Base-by-base conservation (phyloP, 1,140 invertebrate species). In the Saccostrea echinata region DNA sequence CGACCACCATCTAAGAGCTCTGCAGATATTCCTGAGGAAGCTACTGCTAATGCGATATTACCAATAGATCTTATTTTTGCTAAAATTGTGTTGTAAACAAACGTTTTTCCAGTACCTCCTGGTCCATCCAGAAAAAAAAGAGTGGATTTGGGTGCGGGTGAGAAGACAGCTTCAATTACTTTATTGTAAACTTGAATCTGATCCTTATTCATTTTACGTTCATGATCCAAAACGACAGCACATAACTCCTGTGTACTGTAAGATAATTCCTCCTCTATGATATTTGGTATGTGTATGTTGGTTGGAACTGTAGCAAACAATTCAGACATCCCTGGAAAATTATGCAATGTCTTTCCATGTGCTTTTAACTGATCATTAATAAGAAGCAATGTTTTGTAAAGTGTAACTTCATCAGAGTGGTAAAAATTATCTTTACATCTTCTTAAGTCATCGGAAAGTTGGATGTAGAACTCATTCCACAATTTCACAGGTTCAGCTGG, bases 101-200 rank as follows among this genome's bases (percentile, higher is more conserved):
- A 92, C 3, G 91, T 92, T 86, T 92, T 92, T 27, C 91, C 91
- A 24, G 90, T 87, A 55, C 90, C 89, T 71, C 95, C 94, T 84
- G 95, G 94, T 53, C 95, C 94, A 94, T 96, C 94, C 53, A 95
- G 84, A 88, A 95, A 95, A 84, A 92, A 84, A 53, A 84, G 24
- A 13, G 35, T 84, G 55, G 55, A 12, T 57, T 57, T 57, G 55
- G 55, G 55, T 57, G 55, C 21, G 55, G 55, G 55, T 57, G 55
- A 57, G 21, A 57, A 57, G 21, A 57, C 55, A 57, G 55, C 55
- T 57, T 57, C 55, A 57, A 57, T 57, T 57, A 57, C 55, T 57
- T 12, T 57, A 57, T 57, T 57, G 55, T 57, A 57, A 57, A 57
- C 55, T 57, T 57, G 13, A 57, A 57, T 16, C 55, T 57, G 55